Base-by-base conservation (phyloP, 2,797 vertebrate genomes). In the Poeciliopsis paucimaculata region DNA sequence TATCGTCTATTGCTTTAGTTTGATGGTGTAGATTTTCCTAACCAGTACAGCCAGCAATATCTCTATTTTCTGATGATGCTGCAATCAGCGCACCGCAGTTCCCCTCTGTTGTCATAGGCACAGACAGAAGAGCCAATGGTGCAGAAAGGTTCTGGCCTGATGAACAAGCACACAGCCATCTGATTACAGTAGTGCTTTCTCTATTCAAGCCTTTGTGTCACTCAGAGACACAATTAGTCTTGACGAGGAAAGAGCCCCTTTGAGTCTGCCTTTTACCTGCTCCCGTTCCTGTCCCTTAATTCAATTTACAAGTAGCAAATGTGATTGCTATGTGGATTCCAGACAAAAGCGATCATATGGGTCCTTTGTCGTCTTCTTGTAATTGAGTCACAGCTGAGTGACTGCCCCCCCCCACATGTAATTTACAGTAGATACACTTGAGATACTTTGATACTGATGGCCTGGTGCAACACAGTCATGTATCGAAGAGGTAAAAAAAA, bases 161-260 rank as follows among this genome's bases (percentile, higher is more conserved):
- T 92, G 91, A 92, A 85, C 90, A 92, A 86, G 90, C 90, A 93
- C 88, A 91, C 87, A 91, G 87, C 79, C 84, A 83, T 71, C 89
- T 90, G 92, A 91, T 95, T 92, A 91, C 89, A 85, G 83, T 80
- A 49, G 64, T 28, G 4, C 82, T 78, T 85, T 84, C 87, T 89
- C 87, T 82, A 85, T 91, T 91, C 88, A 90, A 86, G 82, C 80
- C 85, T 89, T 85, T 89, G 80, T 93, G 91, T 89, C 91, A 90
- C 90, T 91, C 80, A 36, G 82, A 89, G 86, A 92, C 88, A 92
- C 92, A 94, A 93, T 93, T 93, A 92, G 90, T 93, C 88, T 86
- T 88, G 87, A 94, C 72, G 87, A 93, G 89, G 80, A 90, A 89
- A 91, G 86, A 89, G 88, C 77, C 81, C 92, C 90, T 86, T 83